Percentiles rank a stretch among this genome's conserved stretches.
phyloP scores from a whole-genome alignment of 1,140 invertebrate species.

The Tetramorium parvispinum region DNA sequence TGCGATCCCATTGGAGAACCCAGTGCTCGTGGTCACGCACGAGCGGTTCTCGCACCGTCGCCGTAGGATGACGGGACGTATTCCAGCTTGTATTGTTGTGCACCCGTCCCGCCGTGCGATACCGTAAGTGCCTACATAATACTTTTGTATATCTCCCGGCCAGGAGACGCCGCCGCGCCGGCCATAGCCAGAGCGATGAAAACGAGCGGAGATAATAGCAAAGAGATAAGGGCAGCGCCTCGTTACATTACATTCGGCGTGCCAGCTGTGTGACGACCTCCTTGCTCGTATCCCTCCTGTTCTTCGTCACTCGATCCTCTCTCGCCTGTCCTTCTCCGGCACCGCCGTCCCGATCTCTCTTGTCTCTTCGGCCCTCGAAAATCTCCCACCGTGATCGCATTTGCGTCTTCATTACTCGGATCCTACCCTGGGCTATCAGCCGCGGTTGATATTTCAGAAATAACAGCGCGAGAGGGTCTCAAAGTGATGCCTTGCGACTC shows the following conservation, averaged over 20 bases:
- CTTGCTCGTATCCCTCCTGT: slow-evolving; percentile 8
- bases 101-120: slow-evolving; percentile 65
- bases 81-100: slow-evolving; percentile 80
- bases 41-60: slow-evolving; percentile 71
- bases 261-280: slow-evolving; percentile 71
- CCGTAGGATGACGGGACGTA: slow-evolving; percentile 76
- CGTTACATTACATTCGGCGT: slow-evolving; percentile 78
- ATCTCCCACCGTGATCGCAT: slow-evolving; percentile 49
- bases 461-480: slow-evolving; percentile 35
- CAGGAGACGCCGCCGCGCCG: slow-evolving; percentile 62
- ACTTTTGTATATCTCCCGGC: slow-evolving; percentile 74
- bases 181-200: slow-evolving; percentile 63
- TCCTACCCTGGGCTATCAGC: slow-evolving; percentile 26
- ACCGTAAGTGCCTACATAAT: slow-evolving; percentile 70
- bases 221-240: slow-evolving; percentile 77
- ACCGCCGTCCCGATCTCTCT: slow-evolving; percentile 7
- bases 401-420: slow-evolving; percentile 60
- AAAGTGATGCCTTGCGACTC: slow-evolving; percentile 39
- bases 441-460: slow-evolving; percentile 47
- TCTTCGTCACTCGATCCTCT: slow-evolving; percentile 47
- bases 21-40: slow-evolving; percentile 74
- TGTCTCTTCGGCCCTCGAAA: slow-evolving; percentile 30
- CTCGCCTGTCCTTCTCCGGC: slow-evolving; percentile 11
- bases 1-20: slow-evolving; percentile 71
- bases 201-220: slow-evolving; percentile 79